A percentile compares a stretch with the other conserved stretches of the same genome.
phyloP scores from a whole-genome alignment of 2,888 invertebrate genomes.

The Cantharis rustica region DNA sequence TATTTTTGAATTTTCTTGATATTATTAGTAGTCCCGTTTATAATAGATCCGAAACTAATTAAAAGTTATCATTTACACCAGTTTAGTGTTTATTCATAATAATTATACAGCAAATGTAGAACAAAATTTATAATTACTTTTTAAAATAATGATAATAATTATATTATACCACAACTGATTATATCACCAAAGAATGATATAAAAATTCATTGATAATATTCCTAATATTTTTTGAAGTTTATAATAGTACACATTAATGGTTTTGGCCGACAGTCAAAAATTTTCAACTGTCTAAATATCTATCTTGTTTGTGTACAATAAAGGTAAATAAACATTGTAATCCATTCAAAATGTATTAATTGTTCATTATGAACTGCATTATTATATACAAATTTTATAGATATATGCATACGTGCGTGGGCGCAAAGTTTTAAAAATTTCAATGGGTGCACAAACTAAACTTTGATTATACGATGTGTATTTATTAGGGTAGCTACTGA shows the following conservation, averaged over 20 bases:
- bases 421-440: no score
- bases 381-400: background rate
- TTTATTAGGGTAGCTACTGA: no score
- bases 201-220: background rate
- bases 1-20: background rate
- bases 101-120: background rate
- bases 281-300: background rate
- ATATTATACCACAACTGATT: background rate
- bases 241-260: background rate
- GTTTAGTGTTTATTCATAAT: background rate
- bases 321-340: background rate
- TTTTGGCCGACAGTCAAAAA: background rate
- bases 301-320: background rate
- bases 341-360: background rate
- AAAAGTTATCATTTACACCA: background rate
- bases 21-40: background rate
- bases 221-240: background rate
- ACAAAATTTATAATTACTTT: background rate
- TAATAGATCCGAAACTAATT: background rate
- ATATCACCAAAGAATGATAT: background rate
- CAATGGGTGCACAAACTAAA: no score
- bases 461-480: no score
- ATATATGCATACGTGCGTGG: no score
- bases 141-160: background rate
- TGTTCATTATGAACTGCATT: background rate